phyloP scores from a whole-genome alignment of 2,797 vertebrate genomes.

The Chanos chanos region DNA sequence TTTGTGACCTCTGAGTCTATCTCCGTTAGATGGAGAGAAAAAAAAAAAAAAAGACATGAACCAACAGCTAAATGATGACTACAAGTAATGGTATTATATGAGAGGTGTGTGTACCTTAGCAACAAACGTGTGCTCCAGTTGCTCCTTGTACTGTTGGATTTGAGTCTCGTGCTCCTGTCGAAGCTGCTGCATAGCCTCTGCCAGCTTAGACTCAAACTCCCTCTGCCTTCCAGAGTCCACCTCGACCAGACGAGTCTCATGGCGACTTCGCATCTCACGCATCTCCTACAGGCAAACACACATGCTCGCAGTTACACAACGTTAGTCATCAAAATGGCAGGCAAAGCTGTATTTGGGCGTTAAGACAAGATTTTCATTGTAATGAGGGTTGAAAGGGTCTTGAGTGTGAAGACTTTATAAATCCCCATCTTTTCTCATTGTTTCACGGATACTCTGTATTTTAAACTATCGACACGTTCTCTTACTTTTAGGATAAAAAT shows the following conservation, averaged over 20 bases:
- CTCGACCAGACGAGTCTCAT: slow-evolving; percentile 73
- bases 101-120: slow-evolving; percentile 64
- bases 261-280: slow-evolving; percentile 63
- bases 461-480: no score
- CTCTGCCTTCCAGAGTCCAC: slow-evolving; percentile 62
- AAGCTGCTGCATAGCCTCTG: slow-evolving; percentile 69
- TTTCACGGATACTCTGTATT: no score
- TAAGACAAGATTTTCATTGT: no score
- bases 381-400: no score
- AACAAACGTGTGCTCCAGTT: slow-evolving; percentile 69
- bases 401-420: no score
- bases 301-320: background rate
- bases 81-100: background rate
- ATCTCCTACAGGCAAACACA: slow-evolving; percentile 64
- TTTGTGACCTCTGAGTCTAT: no score
- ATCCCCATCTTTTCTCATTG: no score
- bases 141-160: slow-evolving; percentile 76
- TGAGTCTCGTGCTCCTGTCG: slow-evolving; percentile 73
- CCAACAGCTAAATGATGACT: background rate
- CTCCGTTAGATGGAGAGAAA: no score
- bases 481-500: no score
- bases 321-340: no score
- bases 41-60: no score
- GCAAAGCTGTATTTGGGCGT: no score
- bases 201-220: slow-evolving; percentile 76